Conservation (phyloP, 2,888 invertebrate species). For the Lobophora halterata region DNA sequence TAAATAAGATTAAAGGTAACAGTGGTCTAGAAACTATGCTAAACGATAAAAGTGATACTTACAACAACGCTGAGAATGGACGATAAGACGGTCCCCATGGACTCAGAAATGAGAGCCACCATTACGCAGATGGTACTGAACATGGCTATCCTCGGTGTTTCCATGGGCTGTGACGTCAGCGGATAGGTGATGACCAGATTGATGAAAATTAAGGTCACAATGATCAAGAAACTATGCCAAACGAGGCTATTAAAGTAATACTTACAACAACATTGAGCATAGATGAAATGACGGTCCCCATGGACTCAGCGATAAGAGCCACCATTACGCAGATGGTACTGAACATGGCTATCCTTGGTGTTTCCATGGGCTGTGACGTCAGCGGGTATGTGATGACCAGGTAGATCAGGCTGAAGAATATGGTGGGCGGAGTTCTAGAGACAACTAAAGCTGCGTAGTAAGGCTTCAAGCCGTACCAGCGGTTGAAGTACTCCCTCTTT, state of each 20-base stretch:
- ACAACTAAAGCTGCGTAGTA: slow-evolving; percentile 88
- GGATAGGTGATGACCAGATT: too few relatives aligned
- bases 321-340: slow-evolving; percentile 85
- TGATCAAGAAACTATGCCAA: too few relatives aligned
- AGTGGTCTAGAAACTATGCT: too few relatives aligned
- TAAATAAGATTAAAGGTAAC: too few relatives aligned
- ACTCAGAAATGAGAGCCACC: slow-evolving; percentile 88
- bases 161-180: too few relatives aligned
- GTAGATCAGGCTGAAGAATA: slow-evolving; percentile 85
- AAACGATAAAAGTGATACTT: too few relatives aligned
- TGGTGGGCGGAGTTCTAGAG: slow-evolving; percentile 86
- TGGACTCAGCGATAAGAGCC: slow-evolving; percentile 88
- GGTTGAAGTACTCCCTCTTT: slow-evolving; percentile 91
- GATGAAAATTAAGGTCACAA: too few relatives aligned
- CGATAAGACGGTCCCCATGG: slow-evolving; percentile 87
- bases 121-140: slow-evolving; percentile 86
- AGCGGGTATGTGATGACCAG: slow-evolving; percentile 86
- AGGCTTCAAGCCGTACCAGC: slow-evolving; percentile 90
- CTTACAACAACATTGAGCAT: slow-evolving; percentile 88
- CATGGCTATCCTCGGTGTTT: slow-evolving; percentile 83
- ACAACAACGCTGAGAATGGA: slow-evolving; percentile 89
- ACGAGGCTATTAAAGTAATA: too few relatives aligned
- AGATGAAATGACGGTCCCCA: slow-evolving; percentile 88
- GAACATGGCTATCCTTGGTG: slow-evolving; percentile 84
- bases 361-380: slow-evolving; percentile 88